Conservation (phyloP, 2,888 invertebrate genomes). For the Ligdia adustata region DNA sequence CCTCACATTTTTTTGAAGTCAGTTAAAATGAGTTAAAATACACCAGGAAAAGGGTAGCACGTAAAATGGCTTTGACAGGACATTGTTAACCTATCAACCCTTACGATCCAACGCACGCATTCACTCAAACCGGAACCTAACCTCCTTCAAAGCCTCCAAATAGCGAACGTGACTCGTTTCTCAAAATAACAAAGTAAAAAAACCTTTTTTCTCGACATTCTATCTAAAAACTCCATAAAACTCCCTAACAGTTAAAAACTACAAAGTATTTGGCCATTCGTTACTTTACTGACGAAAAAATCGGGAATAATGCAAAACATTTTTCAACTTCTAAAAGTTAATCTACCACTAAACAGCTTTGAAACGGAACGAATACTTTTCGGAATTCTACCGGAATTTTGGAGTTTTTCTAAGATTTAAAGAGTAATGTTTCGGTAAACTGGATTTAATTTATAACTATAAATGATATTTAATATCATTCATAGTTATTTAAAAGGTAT, state of each 20-base stretch:
- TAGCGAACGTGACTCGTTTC: conserved; percentile 2
- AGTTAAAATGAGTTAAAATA: too few relatives aligned
- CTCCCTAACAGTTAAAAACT: conserved; percentile 1
- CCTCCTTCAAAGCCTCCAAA: not conserved
- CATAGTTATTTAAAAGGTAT: too few relatives aligned
- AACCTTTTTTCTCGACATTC: conserved; percentile 5
- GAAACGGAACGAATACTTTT: conserved; percentile 32
- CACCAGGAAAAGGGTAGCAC: too few relatives aligned
- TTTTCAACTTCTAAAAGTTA: conserved; percentile 39
- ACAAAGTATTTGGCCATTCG: conserved; percentile 12
- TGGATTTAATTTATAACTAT: too few relatives aligned
- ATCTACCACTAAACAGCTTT: conserved; percentile 35
- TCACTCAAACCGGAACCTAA: not conserved
- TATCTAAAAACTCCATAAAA: conserved; percentile 4
- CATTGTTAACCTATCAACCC: too few relatives aligned
- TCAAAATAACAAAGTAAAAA: not conserved
- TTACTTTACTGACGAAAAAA: conserved; percentile 23
- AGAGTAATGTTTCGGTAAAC: conserved; percentile 29
- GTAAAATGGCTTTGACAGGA: too few relatives aligned
- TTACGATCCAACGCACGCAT: not conserved
- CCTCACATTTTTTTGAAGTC: too few relatives aligned
- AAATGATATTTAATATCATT: too few relatives aligned
- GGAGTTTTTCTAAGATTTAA: conserved; percentile 28
- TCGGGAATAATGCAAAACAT: conserved; percentile 33
- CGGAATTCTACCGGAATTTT: conserved; percentile 30